Evolutionary conservation across 2,113 vertebrate species (phyloP).

Genomic region (Rhipidura dahli): DNA sequence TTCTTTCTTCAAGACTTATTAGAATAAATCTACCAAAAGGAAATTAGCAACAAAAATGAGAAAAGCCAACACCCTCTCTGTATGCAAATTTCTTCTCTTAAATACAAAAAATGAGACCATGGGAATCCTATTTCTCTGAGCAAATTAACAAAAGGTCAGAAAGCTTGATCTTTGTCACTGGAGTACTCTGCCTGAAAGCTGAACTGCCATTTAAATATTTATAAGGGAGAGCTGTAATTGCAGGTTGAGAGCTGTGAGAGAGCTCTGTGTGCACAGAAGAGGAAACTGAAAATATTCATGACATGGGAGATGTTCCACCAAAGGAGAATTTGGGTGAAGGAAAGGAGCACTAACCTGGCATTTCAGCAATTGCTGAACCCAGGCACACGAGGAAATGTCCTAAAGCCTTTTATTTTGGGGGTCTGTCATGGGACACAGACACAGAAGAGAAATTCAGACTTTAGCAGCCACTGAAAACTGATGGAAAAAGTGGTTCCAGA

Average conservation of each 20-base stretch:
- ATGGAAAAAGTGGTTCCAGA: neutral
- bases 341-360: neutral
- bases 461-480: neutral
- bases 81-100: neutral
- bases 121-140: conserved; percentile 59
- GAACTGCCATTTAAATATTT: conserved; percentile 71
- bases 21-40: neutral
- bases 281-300: neutral
- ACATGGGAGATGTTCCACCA: neutral
- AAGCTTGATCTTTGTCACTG: conserved; percentile 64
- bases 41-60: neutral
- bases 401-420: neutral
- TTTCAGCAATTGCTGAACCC: neutral
- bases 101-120: neutral
- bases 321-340: neutral
- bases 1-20: neutral
- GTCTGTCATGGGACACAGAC: neutral
- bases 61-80: neutral
- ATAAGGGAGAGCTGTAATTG: conserved; percentile 37
- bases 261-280: neutral
- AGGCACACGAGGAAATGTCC: neutral
- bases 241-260: conserved; percentile 32
- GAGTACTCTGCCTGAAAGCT: conserved; percentile 63
- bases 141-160: conserved; percentile 74
- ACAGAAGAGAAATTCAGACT: neutral